Base-by-base conservation (phyloP, 2,888 invertebrate genomes). In the Salpingus planirostris region DNA sequence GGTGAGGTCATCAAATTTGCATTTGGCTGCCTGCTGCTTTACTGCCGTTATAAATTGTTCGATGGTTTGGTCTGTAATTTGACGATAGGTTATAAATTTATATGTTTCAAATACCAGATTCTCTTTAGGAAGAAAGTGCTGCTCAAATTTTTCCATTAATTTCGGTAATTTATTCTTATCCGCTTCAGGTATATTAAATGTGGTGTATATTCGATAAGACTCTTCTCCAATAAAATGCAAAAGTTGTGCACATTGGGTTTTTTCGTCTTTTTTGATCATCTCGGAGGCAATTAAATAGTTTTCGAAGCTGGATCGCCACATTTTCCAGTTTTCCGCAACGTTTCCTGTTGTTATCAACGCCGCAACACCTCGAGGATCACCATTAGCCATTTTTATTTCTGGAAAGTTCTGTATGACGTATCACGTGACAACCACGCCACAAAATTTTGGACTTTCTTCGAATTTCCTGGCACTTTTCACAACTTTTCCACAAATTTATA, bases 321-420 rank as follows among this genome's bases (percentile, higher is more conserved):
- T 22, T 15, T 28, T 28, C 28, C 28, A 28, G 6, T 28, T 21
- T 28, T 28, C 28, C n/a, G 28, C 28, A 15, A 28, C 18, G 15
- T 28, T 15, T 3, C 21, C 28, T 5, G 5, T 18, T 18, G n/a
- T n/a, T n/a, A n/a, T n/a, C n/a, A n/a, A n/a, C n/a, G 7, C 27
- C 12, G n/a, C 11, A 27, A 21, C 21, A 21, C 21, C 6, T 21
- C 8, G 6, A 6, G 6, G 6, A 6, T 21, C 6, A 8, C 8
- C 21, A 7, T 21, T n/a, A n/a, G n/a, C n/a, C n/a, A n/a, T n/a
- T n/a, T n/a, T n/a, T n/a, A n/a, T n/a, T n/a, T n/a, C n/a, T n/a
- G n/a, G n/a, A n/a, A n/a, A n/a, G n/a, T n/a, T n/a, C n/a, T n/a
- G n/a, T n/a, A n/a, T n/a, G n/a, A n/a, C n/a, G n/a, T n/a, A n/a